Evolutionary conservation across 1,140 invertebrate genomes (phyloP).

Genomic region (Oreohelix idahoensis): DNA sequence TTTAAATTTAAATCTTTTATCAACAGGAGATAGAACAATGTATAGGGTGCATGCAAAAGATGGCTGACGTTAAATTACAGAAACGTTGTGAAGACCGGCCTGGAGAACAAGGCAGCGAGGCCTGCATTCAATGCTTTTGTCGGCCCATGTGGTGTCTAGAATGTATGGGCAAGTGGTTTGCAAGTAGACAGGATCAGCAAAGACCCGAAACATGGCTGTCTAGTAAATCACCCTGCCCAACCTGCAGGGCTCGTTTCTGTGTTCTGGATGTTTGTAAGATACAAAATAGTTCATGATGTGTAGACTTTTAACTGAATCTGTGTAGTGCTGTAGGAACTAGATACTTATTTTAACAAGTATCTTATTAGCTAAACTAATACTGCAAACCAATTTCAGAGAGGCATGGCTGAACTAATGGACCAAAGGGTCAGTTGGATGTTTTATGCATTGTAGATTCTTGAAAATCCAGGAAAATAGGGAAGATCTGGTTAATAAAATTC

Average conservation of each 20-base stretch:
- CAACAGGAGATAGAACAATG: conserved; percentile 84
- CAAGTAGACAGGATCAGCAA: conserved; percentile 84
- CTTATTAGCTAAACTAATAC: too few relatives aligned
- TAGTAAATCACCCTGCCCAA: conserved; percentile 89
- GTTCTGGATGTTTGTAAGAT: conserved; percentile 82
- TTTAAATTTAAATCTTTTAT: conserved; percentile 44
- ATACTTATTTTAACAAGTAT: too few relatives aligned
- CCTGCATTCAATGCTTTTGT: conserved; percentile 80
- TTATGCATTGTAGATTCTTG: too few relatives aligned
- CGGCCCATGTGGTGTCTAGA: conserved; percentile 91
- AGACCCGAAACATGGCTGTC: conserved; percentile 85
- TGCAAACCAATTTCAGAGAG: too few relatives aligned
- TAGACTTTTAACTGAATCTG: neutral
- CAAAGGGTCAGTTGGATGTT: too few relatives aligned
- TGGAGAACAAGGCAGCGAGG: conserved; percentile 62
- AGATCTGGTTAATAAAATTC: too few relatives aligned
- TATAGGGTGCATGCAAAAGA: conserved; percentile 88
- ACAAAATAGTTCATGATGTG: neutral
- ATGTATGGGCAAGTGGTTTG: conserved; percentile 85
- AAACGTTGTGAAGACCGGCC: conserved; percentile 78
- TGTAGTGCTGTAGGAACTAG: too few relatives aligned
- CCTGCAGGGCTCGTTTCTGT: conserved; percentile 89
- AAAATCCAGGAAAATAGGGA: too few relatives aligned
- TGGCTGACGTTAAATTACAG: conserved; percentile 86
- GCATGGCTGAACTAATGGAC: too few relatives aligned